Evolutionary conservation across 2,888 invertebrate species (phyloP).

Genomic region (Thymelicus lineola): DNA sequence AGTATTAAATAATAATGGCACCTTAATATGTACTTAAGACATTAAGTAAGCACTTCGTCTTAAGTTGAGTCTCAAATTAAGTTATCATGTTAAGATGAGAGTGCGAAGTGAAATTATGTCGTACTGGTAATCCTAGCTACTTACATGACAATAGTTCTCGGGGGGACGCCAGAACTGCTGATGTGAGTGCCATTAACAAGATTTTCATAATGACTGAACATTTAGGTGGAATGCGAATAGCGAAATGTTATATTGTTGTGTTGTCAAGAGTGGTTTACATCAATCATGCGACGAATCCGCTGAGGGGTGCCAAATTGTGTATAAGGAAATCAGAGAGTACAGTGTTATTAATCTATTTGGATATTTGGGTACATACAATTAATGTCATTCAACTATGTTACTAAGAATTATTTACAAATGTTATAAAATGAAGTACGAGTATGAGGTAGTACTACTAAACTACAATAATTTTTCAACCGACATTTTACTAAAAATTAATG

Average conservation of each 20-base stretch:
- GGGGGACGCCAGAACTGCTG: constrained; percentile 3
- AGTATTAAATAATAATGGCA: not conserved
- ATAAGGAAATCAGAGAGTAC: not conserved
- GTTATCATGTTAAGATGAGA: constrained; percentile 6
- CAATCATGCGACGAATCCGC: not conserved
- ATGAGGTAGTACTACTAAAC: no score
- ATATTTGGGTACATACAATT: not conserved
- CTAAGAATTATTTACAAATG: no score
- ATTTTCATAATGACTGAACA: constrained; percentile 25
- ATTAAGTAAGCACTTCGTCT: not conserved
- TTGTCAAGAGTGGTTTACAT: constrained; percentile 3
- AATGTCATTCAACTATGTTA: no score
- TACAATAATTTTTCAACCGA: no score
- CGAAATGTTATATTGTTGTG: constrained; percentile 15
- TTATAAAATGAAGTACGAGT: no score
- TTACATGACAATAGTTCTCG: constrained; percentile 15
- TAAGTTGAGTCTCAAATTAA: not conserved
- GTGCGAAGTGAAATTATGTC: constrained; percentile 7
- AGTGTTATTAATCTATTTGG: not conserved
- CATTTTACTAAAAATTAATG: no score
- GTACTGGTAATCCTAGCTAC: constrained; percentile 10
- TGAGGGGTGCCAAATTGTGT: constrained; percentile 4
- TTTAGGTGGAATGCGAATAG: constrained; percentile 6
- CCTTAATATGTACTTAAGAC: not conserved
- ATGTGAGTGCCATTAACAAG: constrained; percentile 12